phyloP scores from a whole-genome alignment of 2,888 invertebrate species.

The Perizoma flavofasciatum region DNA sequence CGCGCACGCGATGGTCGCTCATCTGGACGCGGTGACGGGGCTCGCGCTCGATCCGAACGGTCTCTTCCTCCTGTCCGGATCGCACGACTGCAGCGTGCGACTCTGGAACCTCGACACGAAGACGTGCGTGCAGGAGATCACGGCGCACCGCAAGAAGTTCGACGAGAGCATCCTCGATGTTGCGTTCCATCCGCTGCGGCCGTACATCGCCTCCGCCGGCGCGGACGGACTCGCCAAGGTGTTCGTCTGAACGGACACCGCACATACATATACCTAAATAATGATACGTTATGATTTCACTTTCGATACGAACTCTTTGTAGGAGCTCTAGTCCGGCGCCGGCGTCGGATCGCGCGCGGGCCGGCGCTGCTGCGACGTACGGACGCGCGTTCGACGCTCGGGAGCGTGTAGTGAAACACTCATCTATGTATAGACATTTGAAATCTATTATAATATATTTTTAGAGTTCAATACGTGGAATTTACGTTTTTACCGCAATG shows the following conservation, averaged over 20 bases:
- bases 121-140: conserved; percentile 99
- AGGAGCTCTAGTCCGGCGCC: too few relatives aligned
- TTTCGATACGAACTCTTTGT: too few relatives aligned
- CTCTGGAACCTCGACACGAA: conserved; percentile 99
- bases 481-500: conserved; percentile 79
- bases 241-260: conserved; percentile 87
- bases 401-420: conserved; percentile 60
- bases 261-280: too few relatives aligned
- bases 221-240: conserved; percentile 99
- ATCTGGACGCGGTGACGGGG: conserved; percentile 99
- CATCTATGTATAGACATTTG: conserved; percentile 82
- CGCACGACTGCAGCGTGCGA: conserved; percentile 99
- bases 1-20: conserved; percentile 99
- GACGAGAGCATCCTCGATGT: conserved; percentile 99
- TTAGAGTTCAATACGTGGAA: conserved; percentile 82
- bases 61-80: conserved; percentile 98
- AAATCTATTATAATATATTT: conserved; percentile 83
- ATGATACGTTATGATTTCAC: too few relatives aligned
- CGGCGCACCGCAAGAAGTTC: conserved; percentile 99
- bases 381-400: conserved; percentile 46
- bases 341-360: too few relatives aligned
- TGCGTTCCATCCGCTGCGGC: conserved; percentile 99
- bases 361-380: too few relatives aligned
- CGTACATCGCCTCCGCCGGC: conserved; percentile 99
- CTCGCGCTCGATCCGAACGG: conserved; percentile 99